Evolutionary conservation across 2,113 vertebrate genomes (phyloP).

Genomic region (Podiceps cristatus): DNA sequence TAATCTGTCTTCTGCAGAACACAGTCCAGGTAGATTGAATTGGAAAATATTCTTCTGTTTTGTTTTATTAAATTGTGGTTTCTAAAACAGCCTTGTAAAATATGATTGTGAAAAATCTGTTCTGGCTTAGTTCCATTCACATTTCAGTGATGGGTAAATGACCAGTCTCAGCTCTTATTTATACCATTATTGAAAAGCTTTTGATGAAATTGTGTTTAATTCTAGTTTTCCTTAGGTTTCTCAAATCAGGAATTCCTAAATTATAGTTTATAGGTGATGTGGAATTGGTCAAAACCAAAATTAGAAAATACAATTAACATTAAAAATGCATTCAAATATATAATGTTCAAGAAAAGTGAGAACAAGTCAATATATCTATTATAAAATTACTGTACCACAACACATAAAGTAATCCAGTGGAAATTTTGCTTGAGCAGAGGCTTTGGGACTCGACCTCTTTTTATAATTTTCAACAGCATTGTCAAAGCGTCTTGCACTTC

Average conservation of each 20-base stretch:
- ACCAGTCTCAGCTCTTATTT: not conserved
- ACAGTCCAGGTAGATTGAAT: not conserved
- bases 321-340: not conserved
- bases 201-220: not conserved
- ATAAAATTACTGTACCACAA: not conserved
- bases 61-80: not conserved
- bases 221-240: not conserved
- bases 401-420: not conserved
- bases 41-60: conserved; percentile 6
- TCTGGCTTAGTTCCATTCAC: not conserved
- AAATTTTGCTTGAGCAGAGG: not conserved
- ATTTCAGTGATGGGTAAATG: not conserved
- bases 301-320: not conserved
- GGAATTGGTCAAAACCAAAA: not conserved
- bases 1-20: not conserved
- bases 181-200: not conserved
- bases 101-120: not conserved
- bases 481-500: not conserved
- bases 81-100: not conserved
- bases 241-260: not conserved
- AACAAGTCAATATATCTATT: not conserved
- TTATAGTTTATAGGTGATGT: not conserved
- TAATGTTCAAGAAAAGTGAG: not conserved
- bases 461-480: not conserved
- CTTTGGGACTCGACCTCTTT: not conserved